Percentiles rank a stretch among this genome's conserved stretches.
These are phyloP conservation scores for Patiria pectinifera DNA, from an alignment of 53 echinoderm and acorn worm species.

Conservation along the genomic window DNA sequence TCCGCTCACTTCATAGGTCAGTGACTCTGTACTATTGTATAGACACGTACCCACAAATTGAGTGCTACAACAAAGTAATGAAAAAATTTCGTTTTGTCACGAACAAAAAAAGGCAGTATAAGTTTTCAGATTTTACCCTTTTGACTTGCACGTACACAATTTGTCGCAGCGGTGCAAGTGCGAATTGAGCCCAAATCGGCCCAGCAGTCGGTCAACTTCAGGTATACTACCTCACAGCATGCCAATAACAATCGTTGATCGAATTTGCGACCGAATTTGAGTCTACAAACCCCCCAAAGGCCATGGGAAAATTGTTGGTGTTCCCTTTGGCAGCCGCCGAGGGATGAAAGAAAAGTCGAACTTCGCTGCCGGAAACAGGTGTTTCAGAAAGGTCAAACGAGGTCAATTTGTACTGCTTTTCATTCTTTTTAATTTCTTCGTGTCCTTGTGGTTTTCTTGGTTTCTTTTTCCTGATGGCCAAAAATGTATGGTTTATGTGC, in stretches of 20 bases:
- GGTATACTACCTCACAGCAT: not conserved
- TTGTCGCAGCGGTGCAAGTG: not conserved
- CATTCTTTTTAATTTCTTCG: no score
- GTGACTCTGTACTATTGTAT: no score
- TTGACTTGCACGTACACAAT: not conserved
- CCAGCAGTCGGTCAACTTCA: not conserved
- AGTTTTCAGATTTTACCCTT: not conserved
- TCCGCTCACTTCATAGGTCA: no score
- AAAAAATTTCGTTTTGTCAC: no score
- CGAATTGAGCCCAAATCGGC: not conserved
- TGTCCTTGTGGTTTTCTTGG: not conserved
- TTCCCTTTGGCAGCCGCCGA: not conserved
- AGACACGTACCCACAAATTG: no score
- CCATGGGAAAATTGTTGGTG: slow-evolving; percentile 4
- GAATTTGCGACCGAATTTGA: slow-evolving; percentile 25
- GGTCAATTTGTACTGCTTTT: slow-evolving; percentile 6
- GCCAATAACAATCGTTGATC: slow-evolving; percentile 28
- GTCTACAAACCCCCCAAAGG: not conserved
- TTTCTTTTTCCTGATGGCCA: not conserved
- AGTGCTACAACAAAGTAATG: no score
- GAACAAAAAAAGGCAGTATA: no score
- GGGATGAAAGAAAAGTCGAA: not conserved
- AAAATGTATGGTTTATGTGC: not conserved
- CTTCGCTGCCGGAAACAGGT: slow-evolving; percentile 28
- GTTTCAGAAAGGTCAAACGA: slow-evolving; percentile 11